A percentile compares a stretch with the other conserved stretches of the same genome.
Conservation (phyloP, 2,888 invertebrate species). For the Marasmarcha lunaedactyla region DNA sequence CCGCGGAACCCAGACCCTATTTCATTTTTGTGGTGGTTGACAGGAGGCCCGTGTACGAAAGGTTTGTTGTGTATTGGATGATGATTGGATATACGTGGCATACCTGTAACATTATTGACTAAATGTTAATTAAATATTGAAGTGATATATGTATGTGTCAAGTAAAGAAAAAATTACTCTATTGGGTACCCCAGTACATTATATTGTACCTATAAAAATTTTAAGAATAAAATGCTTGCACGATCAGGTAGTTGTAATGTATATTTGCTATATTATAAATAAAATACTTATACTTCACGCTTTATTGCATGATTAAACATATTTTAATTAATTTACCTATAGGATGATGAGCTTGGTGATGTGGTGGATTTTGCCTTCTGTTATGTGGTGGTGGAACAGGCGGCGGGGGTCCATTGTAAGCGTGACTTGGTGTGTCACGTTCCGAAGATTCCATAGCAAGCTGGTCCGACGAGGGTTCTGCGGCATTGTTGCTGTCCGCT, state of each 20-base stretch:
- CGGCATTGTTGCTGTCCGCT: slow-evolving; percentile 64
- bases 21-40: slow-evolving; percentile 60
- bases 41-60: slow-evolving; percentile 51
- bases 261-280: no score
- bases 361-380: slow-evolving; percentile 78
- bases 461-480: slow-evolving; percentile 74
- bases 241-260: no score
- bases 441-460: slow-evolving; percentile 79
- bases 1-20: slow-evolving; percentile 78
- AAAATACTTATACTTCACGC: no score
- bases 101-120: no score
- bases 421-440: slow-evolving; percentile 68
- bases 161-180: not conserved
- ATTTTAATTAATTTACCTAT: slow-evolving; percentile 51
- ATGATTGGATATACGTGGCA: slow-evolving; percentile 62
- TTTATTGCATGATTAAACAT: no score
- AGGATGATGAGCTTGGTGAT: slow-evolving; percentile 71
- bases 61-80: slow-evolving; percentile 62
- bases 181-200: no score
- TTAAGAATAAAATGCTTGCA: no score
- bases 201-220: no score
- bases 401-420: slow-evolving; percentile 63
- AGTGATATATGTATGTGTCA: not conserved
- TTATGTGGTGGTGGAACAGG: slow-evolving; percentile 77
- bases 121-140: not conserved